Percentiles rank a stretch among this genome's conserved stretches.
Conservation (phyloP, 2,888 invertebrate species). For the Eupsilia transversa region DNA sequence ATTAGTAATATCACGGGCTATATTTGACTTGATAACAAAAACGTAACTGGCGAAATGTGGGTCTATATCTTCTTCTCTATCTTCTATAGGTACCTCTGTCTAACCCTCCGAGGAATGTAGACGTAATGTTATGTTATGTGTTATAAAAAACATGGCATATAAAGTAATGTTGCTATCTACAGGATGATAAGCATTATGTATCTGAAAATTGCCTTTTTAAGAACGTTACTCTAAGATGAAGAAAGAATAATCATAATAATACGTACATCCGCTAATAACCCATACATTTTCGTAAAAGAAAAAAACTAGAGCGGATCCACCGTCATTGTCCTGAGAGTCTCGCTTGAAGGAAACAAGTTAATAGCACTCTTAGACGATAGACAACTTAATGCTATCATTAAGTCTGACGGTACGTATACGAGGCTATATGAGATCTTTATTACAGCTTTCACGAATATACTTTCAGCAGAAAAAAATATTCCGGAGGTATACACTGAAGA, state of each 20-base stretch:
- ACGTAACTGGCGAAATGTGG: neutral
- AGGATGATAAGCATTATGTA: constrained; percentile 14
- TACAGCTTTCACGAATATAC: constrained; percentile 38
- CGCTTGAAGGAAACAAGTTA: constrained; percentile 58
- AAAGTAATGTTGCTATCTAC: constrained; percentile 1
- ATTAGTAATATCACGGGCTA: neutral
- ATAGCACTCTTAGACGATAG: constrained; percentile 61
- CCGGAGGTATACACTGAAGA: neutral
- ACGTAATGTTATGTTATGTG: neutral
- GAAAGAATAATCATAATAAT: constrained; percentile 27
- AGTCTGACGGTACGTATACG: constrained; percentile 44
- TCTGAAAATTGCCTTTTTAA: constrained; percentile 33
- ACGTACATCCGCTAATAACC: constrained; percentile 26
- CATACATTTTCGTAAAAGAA: constrained; percentile 28
- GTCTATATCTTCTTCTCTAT: no score
- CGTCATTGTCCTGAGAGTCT: constrained; percentile 44
- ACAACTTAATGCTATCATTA: constrained; percentile 63
- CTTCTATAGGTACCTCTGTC: neutral
- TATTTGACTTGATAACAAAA: neutral
- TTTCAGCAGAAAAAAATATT: constrained; percentile 31
- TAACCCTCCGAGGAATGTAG: no score
- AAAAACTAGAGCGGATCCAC: constrained; percentile 27
- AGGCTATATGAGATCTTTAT: constrained; percentile 48
- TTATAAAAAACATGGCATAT: neutral
- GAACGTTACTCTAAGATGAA: constrained; percentile 14